phyloP scores from a whole-genome alignment of 2,797 vertebrate species.

The Zalophus californianus region DNA sequence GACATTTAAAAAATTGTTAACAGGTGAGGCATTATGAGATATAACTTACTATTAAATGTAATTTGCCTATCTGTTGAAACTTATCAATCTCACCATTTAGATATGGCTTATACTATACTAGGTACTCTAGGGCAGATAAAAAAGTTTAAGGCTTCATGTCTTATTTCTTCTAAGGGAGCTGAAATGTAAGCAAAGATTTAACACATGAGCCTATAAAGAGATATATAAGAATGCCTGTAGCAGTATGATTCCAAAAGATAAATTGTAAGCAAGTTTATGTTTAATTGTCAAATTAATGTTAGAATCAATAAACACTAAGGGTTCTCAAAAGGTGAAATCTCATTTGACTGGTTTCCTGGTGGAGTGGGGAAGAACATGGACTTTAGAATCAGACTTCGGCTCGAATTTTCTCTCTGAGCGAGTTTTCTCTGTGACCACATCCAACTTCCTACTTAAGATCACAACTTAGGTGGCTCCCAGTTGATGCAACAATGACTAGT shows the following conservation, averaged over 20 bases:
- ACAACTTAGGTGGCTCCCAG: neutral
- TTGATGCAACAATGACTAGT: neutral
- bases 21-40: neutral
- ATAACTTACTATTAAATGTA: constrained; percentile 45
- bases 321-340: neutral
- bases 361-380: neutral
- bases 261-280: constrained; percentile 4
- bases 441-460: neutral
- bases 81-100: neutral
- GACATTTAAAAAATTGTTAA: neutral
- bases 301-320: neutral
- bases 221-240: neutral
- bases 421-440: neutral
- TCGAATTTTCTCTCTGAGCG: neutral
- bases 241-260: neutral
- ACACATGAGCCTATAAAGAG: neutral
- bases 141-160: neutral
- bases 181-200: neutral
- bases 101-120: neutral
- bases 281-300: constrained; percentile 21
- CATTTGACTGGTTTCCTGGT: neutral
- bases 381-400: neutral
- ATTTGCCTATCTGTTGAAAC: neutral
- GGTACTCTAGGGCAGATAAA: neutral
- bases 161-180: neutral